phyloP scores from a whole-genome alignment of 2,113 vertebrate species.

The Onychostoma macrolepis region DNA sequence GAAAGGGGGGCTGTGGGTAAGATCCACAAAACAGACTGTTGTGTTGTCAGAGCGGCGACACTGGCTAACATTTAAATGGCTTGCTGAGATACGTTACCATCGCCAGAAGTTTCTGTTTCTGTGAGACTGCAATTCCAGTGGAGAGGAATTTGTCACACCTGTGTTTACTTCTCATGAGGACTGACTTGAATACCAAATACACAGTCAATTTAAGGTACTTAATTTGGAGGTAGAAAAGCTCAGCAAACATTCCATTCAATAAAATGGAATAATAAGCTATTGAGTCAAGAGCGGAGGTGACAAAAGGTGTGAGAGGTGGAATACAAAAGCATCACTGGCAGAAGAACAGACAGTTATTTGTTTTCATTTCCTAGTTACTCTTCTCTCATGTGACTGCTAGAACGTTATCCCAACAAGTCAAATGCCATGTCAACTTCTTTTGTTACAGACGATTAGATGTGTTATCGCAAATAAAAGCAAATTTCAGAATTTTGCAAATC shows the following conservation, averaged over 20 bases:
- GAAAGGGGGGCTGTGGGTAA: constrained; percentile 27
- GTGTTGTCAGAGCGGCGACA: constrained; percentile 39
- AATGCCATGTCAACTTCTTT: background rate
- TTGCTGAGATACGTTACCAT: background rate
- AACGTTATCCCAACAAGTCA: background rate
- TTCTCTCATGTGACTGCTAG: constrained; percentile 3
- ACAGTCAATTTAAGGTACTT: background rate
- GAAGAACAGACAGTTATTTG: background rate
- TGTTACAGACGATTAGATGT: background rate
- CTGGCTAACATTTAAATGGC: constrained; percentile 27
- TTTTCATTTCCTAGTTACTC: constrained; percentile 31
- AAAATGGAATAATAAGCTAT: constrained; percentile 9
- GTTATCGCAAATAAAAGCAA: background rate
- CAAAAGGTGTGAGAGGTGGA: constrained; percentile 2
- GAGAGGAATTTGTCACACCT: background rate
- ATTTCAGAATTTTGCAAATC: background rate
- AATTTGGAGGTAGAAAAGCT: background rate
- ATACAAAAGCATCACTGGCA: constrained; percentile 27
- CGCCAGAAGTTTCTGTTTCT: constrained; percentile 25
- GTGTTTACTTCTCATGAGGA: background rate
- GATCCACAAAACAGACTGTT: constrained; percentile 51
- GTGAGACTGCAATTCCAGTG: background rate
- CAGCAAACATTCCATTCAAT: background rate
- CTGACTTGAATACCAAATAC: background rate
- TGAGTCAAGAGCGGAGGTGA: constrained; percentile 28